Percentiles rank a stretch among this genome's conserved stretches.
These are phyloP conservation scores for Lepidostoma basale DNA, from an alignment of 1,140 invertebrate species.

Conservation along the genomic window DNA sequence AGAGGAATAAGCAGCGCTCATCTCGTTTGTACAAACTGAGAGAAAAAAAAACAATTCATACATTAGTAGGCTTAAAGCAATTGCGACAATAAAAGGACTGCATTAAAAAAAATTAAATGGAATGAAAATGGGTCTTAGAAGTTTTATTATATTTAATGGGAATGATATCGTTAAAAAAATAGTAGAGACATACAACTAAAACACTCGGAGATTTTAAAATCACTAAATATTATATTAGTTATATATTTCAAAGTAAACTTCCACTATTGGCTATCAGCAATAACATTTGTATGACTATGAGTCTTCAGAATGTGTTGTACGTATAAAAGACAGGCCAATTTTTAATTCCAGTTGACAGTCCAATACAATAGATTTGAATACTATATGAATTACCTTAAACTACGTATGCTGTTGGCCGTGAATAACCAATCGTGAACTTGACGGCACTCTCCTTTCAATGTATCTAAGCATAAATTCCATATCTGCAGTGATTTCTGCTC, in stretches of 20 bases:
- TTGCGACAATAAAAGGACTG: not conserved
- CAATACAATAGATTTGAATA: not conserved
- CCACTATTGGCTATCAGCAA: no score
- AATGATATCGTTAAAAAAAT: not conserved
- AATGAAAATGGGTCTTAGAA: not conserved
- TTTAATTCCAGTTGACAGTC: not conserved
- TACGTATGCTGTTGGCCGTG: conserved; percentile 88
- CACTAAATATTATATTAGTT: no score
- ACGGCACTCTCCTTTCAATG: conserved; percentile 75
- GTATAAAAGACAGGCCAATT: not conserved
- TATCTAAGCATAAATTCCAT: conserved; percentile 81
- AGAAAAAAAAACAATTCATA: conserved; percentile 47
- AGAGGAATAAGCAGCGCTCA: conserved; percentile 93
- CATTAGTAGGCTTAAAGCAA: not conserved
- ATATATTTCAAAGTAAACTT: no score
- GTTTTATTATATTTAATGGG: no score
- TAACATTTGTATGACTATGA: no score
- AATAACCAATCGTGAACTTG: conserved; percentile 95
- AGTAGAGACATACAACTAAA: not conserved
- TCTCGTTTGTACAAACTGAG: conserved; percentile 91
- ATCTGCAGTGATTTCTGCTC: conserved; percentile 91
- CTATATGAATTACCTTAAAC: conserved; percentile 67
- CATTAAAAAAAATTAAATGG: not conserved
- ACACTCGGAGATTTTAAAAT: no score
- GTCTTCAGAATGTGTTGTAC: no score